Evolutionary conservation across 2,797 vertebrate genomes (phyloP).

Genomic region (Bufotes viridis): DNA sequence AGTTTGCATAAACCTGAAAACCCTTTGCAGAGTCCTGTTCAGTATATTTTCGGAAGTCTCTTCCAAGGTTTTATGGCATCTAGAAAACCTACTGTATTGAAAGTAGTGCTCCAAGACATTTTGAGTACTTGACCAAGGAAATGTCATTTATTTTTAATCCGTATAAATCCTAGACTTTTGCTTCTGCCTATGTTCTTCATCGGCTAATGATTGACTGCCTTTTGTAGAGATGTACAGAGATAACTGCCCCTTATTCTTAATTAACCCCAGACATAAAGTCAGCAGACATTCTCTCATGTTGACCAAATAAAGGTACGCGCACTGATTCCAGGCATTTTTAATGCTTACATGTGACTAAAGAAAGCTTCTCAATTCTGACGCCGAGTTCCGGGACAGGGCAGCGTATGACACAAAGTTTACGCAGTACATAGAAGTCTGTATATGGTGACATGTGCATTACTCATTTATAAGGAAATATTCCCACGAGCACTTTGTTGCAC

Average conservation of each 20-base stretch:
- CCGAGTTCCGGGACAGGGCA: not conserved
- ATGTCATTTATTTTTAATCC: not conserved
- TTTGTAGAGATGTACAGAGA: not conserved
- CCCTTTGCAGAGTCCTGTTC: too few species aligned
- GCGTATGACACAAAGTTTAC: not conserved
- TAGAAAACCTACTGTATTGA: too few species aligned
- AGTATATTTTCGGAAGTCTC: too few species aligned
- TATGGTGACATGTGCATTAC: not conserved
- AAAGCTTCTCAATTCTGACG: not conserved
- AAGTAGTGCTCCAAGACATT: too few species aligned
- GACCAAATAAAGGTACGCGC: slow-evolving; percentile 10
- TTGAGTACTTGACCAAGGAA: not conserved
- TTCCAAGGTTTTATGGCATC: too few species aligned
- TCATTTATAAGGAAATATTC: not conserved
- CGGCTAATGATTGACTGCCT: not conserved
- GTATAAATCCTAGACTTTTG: not conserved
- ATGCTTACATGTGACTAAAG: not conserved
- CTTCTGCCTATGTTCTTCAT: not conserved
- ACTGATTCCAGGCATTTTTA: not conserved
- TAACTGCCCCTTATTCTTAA: not conserved
- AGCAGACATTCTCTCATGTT: not conserved
- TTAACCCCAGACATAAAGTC: not conserved
- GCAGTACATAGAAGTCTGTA: not conserved
- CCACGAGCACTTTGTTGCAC: not conserved
- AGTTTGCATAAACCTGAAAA: too few species aligned